A percentile compares a stretch with the other conserved stretches of the same genome.
These are phyloP conservation scores for Rhinoderma darwinii DNA, from an alignment of 2,113 vertebrate genomes.

Conservation along the genomic window DNA sequence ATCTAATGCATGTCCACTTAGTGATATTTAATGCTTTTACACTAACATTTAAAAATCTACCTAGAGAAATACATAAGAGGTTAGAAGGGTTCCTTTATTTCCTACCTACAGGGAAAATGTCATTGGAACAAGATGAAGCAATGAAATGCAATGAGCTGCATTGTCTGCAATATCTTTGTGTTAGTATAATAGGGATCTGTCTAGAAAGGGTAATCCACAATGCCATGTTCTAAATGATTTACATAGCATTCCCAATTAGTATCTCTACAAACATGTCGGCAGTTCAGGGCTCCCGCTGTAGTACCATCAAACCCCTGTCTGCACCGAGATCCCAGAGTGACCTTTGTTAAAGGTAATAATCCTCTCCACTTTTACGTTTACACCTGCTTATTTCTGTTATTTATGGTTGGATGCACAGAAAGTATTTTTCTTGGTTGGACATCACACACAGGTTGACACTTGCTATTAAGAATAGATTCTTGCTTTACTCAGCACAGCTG, in stretches of 20 bases:
- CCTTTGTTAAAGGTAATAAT: neutral
- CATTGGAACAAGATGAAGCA: slow-evolving; percentile 48
- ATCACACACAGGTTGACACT: neutral
- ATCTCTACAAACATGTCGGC: slow-evolving; percentile 18
- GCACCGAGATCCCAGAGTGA: neutral
- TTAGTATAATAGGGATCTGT: slow-evolving; percentile 38
- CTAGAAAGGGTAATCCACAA: slow-evolving; percentile 43
- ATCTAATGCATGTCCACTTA: too few relatives aligned
- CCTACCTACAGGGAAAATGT: neutral
- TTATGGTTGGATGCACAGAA: neutral
- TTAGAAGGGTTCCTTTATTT: slow-evolving; percentile 8
- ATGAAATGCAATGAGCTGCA: slow-evolving; percentile 28
- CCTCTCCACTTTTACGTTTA: neutral
- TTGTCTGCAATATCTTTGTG: slow-evolving; percentile 40
- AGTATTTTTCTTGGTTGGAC: too few relatives aligned
- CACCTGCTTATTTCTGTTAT: neutral
- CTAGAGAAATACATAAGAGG: neutral
- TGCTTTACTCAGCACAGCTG: too few relatives aligned
- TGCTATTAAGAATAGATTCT: neutral
- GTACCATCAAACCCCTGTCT: slow-evolving; percentile 17
- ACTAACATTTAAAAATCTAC: neutral
- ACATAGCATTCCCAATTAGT: slow-evolving; percentile 32
- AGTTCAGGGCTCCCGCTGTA: neutral
- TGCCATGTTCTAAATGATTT: slow-evolving; percentile 34
- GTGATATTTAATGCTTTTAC: neutral